Conservation (phyloP, 2,113 vertebrate species). For the Ranitomeya imitator region DNA sequence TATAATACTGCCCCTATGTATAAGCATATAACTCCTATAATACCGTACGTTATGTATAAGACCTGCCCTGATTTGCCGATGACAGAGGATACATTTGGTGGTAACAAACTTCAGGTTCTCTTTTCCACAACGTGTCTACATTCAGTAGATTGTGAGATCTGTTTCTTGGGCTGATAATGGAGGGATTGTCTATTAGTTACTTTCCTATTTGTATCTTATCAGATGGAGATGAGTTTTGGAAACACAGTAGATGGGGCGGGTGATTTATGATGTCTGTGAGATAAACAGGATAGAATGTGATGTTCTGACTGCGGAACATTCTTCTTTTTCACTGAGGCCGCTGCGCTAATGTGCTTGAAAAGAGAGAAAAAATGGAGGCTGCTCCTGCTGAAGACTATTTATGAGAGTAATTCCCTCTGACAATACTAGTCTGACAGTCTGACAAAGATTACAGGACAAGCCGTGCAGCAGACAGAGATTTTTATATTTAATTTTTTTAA, state of each 20-base stretch:
- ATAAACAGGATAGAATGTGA: conserved; percentile 13
- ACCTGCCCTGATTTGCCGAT: too few species aligned
- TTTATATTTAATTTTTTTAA: neutral
- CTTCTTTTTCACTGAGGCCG: conserved; percentile 43
- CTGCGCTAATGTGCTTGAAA: conserved; percentile 61
- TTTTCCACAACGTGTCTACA: too few species aligned
- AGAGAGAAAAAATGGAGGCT: conserved; percentile 61
- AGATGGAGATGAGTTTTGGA: neutral
- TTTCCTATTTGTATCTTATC: neutral
- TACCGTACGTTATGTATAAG: too few species aligned
- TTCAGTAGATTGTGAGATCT: neutral
- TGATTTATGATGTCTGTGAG: neutral
- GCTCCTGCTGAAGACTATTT: conserved; percentile 66
- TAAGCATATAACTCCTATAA: too few species aligned
- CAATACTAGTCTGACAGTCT: conserved; percentile 62
- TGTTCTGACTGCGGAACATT: neutral
- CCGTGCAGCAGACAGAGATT: conserved; percentile 58
- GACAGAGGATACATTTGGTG: too few species aligned
- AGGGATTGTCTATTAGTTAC: neutral
- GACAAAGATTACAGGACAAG: conserved; percentile 44
- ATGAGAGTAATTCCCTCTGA: conserved; percentile 65
- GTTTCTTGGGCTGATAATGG: neutral
- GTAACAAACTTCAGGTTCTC: neutral
- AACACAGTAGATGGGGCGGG: neutral
- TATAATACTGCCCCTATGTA: neutral